Conservation (phyloP, 2,797 vertebrate genomes). For the Neosilurus mollespiculum region DNA sequence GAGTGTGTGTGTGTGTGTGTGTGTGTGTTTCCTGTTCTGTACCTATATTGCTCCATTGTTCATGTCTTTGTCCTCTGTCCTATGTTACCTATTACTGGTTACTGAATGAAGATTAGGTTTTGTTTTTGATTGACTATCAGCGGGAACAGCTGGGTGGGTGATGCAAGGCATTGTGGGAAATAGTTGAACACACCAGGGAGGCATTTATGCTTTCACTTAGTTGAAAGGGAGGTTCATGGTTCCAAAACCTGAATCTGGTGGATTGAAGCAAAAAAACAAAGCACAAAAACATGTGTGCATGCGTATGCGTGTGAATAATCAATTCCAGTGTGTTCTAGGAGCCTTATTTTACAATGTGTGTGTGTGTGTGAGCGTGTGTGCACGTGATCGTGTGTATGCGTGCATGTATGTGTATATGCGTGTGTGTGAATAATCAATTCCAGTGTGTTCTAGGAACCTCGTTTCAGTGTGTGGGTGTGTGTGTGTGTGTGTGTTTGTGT, state of each 20-base stretch:
- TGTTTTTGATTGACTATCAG: background rate
- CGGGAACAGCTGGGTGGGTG: slow-evolving; percentile 15
- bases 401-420: too few relatives aligned
- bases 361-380: too few relatives aligned
- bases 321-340: background rate
- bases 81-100: background rate
- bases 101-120: slow-evolving; percentile 1
- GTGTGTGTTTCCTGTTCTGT: background rate
- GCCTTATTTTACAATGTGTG: background rate
- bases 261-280: slow-evolving; percentile 32
- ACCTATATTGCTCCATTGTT: background rate
- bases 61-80: background rate
- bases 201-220: slow-evolving; percentile 27
- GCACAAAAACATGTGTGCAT: background rate
- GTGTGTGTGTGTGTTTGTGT: too few relatives aligned
- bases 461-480: too few relatives aligned
- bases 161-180: slow-evolving; percentile 44
- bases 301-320: background rate
- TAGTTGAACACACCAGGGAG: slow-evolving; percentile 25
- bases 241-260: slow-evolving; percentile 39
- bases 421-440: too few relatives aligned
- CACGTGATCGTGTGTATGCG: too few relatives aligned
- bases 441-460: too few relatives aligned
- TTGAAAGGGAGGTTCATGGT: slow-evolving; percentile 54
- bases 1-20: background rate